Evolutionary conservation across 2,113 vertebrate species (phyloP).

Genomic region (Ciconia boyciana): DNA sequence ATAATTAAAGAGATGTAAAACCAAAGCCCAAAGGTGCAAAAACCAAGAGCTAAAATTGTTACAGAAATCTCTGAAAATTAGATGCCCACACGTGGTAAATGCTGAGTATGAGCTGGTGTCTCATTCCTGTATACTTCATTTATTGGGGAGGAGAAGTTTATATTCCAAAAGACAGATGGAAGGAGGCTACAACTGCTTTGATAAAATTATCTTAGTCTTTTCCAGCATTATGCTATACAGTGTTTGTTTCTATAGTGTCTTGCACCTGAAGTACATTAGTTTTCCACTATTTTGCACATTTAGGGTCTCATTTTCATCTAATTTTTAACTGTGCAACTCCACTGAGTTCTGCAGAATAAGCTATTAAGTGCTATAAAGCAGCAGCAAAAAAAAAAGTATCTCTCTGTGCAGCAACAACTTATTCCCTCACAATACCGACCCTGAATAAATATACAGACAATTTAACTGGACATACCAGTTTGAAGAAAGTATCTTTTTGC

Average conservation of each 20-base stretch:
- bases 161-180: background rate
- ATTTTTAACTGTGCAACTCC: background rate
- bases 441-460: background rate
- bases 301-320: background rate
- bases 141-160: background rate
- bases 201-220: background rate
- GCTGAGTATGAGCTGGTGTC: background rate
- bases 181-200: background rate
- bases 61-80: background rate
- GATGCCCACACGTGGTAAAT: background rate
- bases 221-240: background rate
- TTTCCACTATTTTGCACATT: background rate
- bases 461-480: constrained; percentile 76
- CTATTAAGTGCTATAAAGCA: background rate
- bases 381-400: background rate
- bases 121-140: background rate
- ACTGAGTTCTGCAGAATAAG: background rate
- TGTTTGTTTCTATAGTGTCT: accelerated
- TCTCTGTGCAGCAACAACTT: background rate
- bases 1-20: background rate
- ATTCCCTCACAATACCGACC: background rate
- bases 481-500: constrained; percentile 91
- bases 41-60: background rate
- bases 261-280: background rate
- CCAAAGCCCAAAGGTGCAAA: background rate